These are phyloP conservation scores for Paramormyrops hopkinsi DNA, from an alignment of 2,797 vertebrate genomes.

Conservation along the genomic window DNA sequence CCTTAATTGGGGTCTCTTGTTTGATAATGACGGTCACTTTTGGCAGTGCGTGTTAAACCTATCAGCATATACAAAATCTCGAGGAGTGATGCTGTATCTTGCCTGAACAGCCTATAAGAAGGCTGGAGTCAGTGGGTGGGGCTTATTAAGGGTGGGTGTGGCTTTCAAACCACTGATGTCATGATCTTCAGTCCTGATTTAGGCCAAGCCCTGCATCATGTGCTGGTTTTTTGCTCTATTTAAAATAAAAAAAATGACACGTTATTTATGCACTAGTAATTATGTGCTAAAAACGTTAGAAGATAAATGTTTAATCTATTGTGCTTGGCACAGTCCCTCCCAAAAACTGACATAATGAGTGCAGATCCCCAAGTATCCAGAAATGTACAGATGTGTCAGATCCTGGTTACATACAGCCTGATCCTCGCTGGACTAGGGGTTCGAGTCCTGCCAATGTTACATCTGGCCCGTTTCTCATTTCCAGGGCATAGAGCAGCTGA, in stretches of 20 bases:
- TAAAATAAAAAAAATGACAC: neutral
- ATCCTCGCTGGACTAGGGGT: neutral
- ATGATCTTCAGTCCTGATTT: neutral
- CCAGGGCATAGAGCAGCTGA: slow-evolving; percentile 98
- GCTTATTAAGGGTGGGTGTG: neutral
- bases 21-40: neutral
- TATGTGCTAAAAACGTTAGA: neutral
- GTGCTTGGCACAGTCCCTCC: neutral
- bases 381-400: neutral
- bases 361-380: neutral
- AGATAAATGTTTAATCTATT: neutral
- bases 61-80: neutral
- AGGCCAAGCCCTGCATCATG: neutral
- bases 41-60: neutral
- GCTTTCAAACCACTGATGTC: neutral
- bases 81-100: neutral
- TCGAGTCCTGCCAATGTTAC: slow-evolving; percentile 41
- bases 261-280: neutral
- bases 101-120: neutral
- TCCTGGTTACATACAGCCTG: neutral
- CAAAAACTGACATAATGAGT: neutral
- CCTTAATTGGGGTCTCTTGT: neutral
- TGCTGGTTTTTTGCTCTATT: neutral
- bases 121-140: neutral
- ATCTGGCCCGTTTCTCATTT: slow-evolving; percentile 77